A percentile compares a stretch with the other conserved stretches of the same genome.
Conservation (phyloP, 2,113 vertebrate species). For the Coptodon bakossiorum region DNA sequence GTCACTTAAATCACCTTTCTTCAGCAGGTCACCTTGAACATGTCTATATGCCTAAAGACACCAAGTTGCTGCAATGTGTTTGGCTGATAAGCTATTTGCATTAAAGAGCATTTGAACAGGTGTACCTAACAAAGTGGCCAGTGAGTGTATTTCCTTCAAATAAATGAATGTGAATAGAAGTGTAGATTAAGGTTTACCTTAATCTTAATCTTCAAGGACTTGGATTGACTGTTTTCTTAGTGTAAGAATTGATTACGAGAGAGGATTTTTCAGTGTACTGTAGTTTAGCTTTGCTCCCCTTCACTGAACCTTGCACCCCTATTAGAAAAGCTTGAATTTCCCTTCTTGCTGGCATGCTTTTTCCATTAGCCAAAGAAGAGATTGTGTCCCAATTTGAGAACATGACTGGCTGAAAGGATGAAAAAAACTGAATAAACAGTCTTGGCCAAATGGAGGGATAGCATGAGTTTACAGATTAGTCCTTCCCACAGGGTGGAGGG, state of each 20-base stretch:
- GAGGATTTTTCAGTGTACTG: background rate
- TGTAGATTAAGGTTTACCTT: background rate
- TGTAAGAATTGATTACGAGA: background rate
- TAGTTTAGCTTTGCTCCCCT: background rate
- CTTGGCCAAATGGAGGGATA: conserved; percentile 49
- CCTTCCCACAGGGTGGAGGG: conserved; percentile 50
- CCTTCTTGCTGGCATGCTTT: background rate
- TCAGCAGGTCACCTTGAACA: background rate
- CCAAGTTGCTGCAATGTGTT: background rate
- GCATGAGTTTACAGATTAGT: conserved; percentile 54
- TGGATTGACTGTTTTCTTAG: background rate
- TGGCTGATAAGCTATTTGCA: background rate
- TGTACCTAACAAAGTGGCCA: too few species aligned
- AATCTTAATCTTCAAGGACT: background rate
- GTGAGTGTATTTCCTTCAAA: background rate
- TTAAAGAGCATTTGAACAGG: background rate
- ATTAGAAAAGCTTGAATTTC: background rate
- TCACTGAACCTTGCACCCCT: background rate
- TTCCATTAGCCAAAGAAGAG: conserved; percentile 23
- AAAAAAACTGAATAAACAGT: conserved; percentile 54
- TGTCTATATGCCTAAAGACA: background rate
- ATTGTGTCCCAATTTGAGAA: conserved; percentile 23
- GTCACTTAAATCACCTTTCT: background rate
- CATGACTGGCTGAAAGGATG: conserved; percentile 32
- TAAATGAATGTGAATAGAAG: background rate